phyloP scores from a whole-genome alignment of 2,888 invertebrate species.

The Parnassius glacialis region DNA sequence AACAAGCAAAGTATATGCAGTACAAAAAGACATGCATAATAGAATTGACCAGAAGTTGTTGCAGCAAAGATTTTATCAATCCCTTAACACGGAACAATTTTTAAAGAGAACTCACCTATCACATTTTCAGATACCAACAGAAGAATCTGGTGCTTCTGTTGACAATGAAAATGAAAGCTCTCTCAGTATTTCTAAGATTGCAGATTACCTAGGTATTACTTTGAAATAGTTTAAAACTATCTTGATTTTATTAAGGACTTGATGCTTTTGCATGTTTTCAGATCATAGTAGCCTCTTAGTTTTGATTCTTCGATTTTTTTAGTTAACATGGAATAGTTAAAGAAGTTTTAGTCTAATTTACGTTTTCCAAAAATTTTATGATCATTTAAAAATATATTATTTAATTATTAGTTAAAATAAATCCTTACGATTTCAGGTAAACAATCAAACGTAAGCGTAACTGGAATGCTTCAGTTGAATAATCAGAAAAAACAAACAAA shows the following conservation, averaged over 20 bases:
- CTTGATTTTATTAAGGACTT: too few species aligned
- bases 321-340: too few species aligned
- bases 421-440: slow-evolving; percentile 47
- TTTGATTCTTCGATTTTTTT: too few species aligned
- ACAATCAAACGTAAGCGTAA: slow-evolving; percentile 61
- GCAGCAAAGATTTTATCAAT: slow-evolving; percentile 16
- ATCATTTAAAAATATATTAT: not conserved
- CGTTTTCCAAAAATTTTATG: too few species aligned
- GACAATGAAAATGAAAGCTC: slow-evolving; percentile 49
- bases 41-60: slow-evolving; percentile 20
- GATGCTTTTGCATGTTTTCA: too few species aligned
- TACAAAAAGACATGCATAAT: slow-evolving; percentile 9
- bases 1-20: slow-evolving; percentile 5
- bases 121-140: slow-evolving; percentile 44
- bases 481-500: slow-evolving; percentile 43
- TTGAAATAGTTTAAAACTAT: not conserved
- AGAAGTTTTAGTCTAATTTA: too few species aligned
- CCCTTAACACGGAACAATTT: slow-evolving; percentile 44
- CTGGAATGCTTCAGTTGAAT: slow-evolving; percentile 58
- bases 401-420: not conserved
- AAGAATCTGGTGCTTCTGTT: slow-evolving; percentile 56
- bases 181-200: slow-evolving; percentile 67
- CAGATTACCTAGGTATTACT: slow-evolving; percentile 61
- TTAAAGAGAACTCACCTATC: slow-evolving; percentile 51
- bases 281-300: too few species aligned